Percentiles rank a stretch among this genome's conserved stretches.
phyloP scores from a whole-genome alignment of 2,797 vertebrate species.

The Sebastolobus altivelis region DNA sequence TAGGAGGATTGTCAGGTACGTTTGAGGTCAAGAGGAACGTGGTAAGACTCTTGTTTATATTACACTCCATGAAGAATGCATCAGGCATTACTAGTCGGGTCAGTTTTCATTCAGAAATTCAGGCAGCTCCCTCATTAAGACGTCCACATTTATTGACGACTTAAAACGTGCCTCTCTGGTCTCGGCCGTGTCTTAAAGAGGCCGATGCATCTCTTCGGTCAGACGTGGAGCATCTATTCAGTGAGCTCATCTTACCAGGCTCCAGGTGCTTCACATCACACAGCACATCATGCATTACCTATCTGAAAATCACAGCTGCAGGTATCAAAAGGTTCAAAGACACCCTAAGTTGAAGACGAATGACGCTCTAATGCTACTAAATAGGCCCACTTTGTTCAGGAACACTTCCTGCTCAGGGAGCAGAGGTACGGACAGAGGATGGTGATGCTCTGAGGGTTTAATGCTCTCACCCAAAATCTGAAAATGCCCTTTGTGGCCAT shows the following conservation, averaged over 20 bases:
- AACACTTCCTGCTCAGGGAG: slow-evolving; percentile 54
- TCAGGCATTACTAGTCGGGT: slow-evolving; percentile 10
- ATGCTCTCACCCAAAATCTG: slow-evolving; percentile 36
- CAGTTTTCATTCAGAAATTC: slow-evolving; percentile 52
- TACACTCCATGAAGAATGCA: slow-evolving; percentile 22
- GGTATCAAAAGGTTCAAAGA: slow-evolving; percentile 46
- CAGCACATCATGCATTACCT: slow-evolving; percentile 28
- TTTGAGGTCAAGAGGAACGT: slow-evolving; percentile 40
- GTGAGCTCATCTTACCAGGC: slow-evolving; percentile 40
- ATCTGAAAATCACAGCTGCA: slow-evolving; percentile 50
- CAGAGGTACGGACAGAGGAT: slow-evolving; percentile 2
- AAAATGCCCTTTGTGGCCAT: slow-evolving; percentile 40
- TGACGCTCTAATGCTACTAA: slow-evolving; percentile 44
- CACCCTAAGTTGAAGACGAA: slow-evolving; percentile 39
- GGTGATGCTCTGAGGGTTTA: slow-evolving; percentile 29
- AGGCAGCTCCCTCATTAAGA: slow-evolving; percentile 32
- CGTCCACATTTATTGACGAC: slow-evolving; percentile 31
- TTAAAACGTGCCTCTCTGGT: slow-evolving; percentile 4
- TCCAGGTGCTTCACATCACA: slow-evolving; percentile 52
- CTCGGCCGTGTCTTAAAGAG: slow-evolving; percentile 44
- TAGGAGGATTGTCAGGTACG: slow-evolving; percentile 22
- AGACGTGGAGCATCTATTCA: slow-evolving; percentile 23
- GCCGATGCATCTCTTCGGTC: slow-evolving; percentile 37
- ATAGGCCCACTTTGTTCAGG: slow-evolving; percentile 56
- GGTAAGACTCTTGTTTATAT: slow-evolving; percentile 20